phyloP scores from a whole-genome alignment of 2,113 vertebrate genomes.

The Eretmochelys imbricata region DNA sequence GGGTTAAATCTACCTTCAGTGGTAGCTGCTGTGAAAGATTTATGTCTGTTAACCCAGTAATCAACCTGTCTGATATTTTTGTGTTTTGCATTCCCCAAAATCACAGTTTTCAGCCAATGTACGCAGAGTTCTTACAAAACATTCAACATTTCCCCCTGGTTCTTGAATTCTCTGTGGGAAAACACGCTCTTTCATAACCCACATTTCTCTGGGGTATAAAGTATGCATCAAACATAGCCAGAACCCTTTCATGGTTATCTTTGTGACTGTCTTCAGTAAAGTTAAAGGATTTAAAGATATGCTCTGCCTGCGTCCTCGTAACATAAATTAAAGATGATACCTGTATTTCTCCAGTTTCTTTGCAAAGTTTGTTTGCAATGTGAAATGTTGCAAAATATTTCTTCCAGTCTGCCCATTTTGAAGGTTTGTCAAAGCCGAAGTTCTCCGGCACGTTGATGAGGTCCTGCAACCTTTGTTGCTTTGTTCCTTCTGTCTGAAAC shows the following conservation, averaged over 20 bases:
- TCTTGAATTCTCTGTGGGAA: not conserved
- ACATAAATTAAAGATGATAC: not conserved
- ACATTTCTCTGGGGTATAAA: not conserved
- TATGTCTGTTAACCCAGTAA: not conserved
- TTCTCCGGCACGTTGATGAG: not conserved
- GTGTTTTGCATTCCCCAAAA: not conserved
- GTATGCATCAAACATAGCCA: not conserved
- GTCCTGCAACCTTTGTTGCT: not conserved
- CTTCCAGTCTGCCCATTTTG: not conserved
- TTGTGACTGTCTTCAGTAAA: not conserved
- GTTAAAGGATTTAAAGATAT: not conserved
- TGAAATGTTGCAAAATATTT: not conserved
- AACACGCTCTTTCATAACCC: not conserved
- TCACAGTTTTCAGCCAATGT: not conserved
- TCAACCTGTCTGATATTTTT: not conserved
- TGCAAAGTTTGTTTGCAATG: not conserved
- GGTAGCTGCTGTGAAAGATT: not conserved
- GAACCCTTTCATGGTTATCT: not conserved
- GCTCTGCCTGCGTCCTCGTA: not conserved
- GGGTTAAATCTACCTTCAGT: not conserved
- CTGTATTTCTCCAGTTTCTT: not conserved
- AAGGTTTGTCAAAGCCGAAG: not conserved
- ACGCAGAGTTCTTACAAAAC: not conserved
- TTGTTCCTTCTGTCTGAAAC: not conserved
- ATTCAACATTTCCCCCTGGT: not conserved